phyloP scores from a whole-genome alignment of 2,888 invertebrate genomes.

The Osmoderma eremita region DNA sequence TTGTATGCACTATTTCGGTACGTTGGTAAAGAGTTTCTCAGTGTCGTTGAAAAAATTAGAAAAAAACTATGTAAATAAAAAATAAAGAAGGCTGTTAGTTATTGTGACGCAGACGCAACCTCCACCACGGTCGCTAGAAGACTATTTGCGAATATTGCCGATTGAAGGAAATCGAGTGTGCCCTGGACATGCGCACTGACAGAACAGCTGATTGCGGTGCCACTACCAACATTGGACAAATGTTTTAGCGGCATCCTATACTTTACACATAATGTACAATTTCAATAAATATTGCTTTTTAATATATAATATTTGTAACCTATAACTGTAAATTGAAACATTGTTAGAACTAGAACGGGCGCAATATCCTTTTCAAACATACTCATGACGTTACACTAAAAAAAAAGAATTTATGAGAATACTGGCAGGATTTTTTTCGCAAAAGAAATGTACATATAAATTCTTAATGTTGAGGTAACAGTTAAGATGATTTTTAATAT shows the following conservation, averaged over 20 bases:
- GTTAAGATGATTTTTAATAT: too few species aligned
- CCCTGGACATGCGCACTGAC: conserved; percentile 50
- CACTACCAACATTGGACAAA: conserved; percentile 38
- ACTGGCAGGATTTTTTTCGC: too few species aligned
- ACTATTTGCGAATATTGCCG: conserved; percentile 55
- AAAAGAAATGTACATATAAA: too few species aligned
- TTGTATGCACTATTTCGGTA: conserved; percentile 4
- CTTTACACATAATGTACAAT: not conserved
- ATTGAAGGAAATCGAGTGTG: conserved; percentile 38
- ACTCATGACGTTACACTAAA: too few species aligned
- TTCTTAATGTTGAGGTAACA: too few species aligned
- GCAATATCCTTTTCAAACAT: too few species aligned
- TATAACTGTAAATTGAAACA: too few species aligned
- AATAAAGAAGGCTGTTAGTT: conserved; percentile 54
- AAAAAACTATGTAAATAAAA: conserved; percentile 46
- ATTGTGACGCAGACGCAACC: conserved; percentile 50
- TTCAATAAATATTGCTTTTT: not conserved
- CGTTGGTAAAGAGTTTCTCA: conserved; percentile 1
- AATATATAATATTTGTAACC: not conserved
- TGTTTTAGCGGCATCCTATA: conserved; percentile 21
- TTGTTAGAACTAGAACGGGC: too few species aligned
- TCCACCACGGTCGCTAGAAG: conserved; percentile 52
- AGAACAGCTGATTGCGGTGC: conserved; percentile 57
- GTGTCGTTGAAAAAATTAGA: conserved; percentile 20
- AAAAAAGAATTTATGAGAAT: too few species aligned